Evolutionary conservation across 2,113 vertebrate genomes (phyloP).

Genomic region (Eupsittula cactorum): DNA sequence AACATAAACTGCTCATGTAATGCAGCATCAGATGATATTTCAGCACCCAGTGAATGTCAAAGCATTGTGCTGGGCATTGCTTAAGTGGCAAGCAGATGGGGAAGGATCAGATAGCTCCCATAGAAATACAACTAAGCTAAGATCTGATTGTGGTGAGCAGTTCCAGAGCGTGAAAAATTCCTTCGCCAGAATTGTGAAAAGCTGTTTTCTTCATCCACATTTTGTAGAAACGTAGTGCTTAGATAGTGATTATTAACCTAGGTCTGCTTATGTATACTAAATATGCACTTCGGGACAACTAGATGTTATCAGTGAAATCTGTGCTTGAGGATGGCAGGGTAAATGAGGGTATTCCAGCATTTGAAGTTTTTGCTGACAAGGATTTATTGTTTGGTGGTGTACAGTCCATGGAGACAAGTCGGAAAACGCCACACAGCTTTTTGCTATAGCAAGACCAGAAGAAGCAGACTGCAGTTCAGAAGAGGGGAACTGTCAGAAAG

Average conservation of each 20-base stretch:
- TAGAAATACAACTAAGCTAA: not conserved
- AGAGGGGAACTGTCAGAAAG: not conserved
- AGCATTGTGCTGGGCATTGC: not conserved
- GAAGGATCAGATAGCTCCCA: not conserved
- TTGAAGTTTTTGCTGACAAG: not conserved
- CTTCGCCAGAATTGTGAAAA: not conserved
- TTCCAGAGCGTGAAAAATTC: not conserved
- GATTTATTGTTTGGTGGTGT: fast-evolving
- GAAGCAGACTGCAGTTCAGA: not conserved
- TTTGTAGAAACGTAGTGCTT: not conserved
- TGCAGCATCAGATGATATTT: not conserved
- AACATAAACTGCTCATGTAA: not conserved
- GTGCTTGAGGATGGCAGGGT: not conserved
- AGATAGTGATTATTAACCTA: not conserved
- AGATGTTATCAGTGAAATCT: not conserved
- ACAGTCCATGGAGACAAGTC: not conserved
- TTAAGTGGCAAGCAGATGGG: not conserved
- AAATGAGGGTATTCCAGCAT: not conserved
- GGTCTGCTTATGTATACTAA: not conserved
- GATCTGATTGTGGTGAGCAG: not conserved
- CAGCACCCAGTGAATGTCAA: not conserved
- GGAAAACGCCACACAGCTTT: not conserved
- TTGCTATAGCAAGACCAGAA: not conserved
- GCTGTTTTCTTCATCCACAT: not conserved
- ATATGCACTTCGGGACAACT: not conserved